Evolutionary conservation across 2,797 vertebrate genomes (phyloP).

Genomic region (Eulemur albifrons): DNA sequence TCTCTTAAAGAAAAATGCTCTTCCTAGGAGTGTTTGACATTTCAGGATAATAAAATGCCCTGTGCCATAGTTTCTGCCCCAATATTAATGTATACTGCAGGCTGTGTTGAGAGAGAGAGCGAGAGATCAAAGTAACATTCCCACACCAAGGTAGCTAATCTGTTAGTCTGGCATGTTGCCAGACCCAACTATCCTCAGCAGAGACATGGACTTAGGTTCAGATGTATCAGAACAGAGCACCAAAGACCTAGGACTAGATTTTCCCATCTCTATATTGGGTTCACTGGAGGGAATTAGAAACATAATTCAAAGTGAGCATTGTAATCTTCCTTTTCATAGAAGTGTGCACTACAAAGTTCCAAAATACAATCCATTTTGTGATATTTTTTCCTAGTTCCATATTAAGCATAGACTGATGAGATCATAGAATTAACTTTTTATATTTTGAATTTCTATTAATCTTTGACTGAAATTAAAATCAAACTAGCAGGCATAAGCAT

Average conservation of each 20-base stretch:
- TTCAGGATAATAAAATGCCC: neutral
- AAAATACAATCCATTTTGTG: neutral
- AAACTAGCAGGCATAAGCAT: neutral
- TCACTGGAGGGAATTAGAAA: neutral
- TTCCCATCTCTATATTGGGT: neutral
- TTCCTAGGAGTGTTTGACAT: constrained; percentile 2
- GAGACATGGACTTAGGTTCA: neutral
- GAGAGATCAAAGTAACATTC: neutral
- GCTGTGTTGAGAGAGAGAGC: neutral
- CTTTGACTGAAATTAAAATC: neutral
- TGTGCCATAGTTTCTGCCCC: neutral
- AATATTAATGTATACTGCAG: neutral
- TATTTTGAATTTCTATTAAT: neutral
- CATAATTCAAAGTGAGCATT: neutral
- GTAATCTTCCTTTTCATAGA: neutral
- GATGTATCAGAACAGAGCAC: neutral
- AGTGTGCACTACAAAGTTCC: neutral
- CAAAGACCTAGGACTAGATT: neutral
- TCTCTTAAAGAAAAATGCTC: constrained; percentile 22
- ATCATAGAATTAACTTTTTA: neutral
- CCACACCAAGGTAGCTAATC: neutral
- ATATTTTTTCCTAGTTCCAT: neutral
- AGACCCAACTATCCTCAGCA: neutral
- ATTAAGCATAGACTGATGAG: neutral
- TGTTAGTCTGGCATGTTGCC: neutral